Evolutionary conservation across 2,113 vertebrate species (phyloP).

Genomic region (Alectura lathami): DNA sequence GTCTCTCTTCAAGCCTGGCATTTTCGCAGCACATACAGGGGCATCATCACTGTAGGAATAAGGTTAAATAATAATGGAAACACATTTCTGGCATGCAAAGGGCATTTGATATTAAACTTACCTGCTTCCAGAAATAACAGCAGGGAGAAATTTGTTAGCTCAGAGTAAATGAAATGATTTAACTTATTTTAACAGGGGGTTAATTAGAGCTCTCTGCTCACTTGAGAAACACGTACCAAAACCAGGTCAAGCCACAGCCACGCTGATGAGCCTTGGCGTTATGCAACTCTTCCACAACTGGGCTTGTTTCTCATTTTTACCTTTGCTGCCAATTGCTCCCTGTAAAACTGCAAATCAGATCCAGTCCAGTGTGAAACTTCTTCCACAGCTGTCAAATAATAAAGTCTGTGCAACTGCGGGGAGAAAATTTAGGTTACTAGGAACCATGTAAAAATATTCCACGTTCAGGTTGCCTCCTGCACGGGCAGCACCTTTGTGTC

Average conservation of each 20-base stretch:
- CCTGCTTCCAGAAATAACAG: slow-evolving; percentile 67
- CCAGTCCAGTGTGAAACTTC: slow-evolving; percentile 68
- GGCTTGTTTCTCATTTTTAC: slow-evolving; percentile 7
- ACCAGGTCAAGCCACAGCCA: slow-evolving; percentile 51
- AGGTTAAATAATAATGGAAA: slow-evolving; percentile 58
- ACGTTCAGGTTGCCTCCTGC: not conserved
- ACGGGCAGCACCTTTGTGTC: not conserved
- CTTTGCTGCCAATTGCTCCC: slow-evolving; percentile 62
- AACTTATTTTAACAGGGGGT: slow-evolving; percentile 59
- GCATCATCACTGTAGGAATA: not conserved
- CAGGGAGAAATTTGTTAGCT: slow-evolving; percentile 55
- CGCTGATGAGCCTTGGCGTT: slow-evolving; percentile 46
- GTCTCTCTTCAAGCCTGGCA: slow-evolving; percentile 48
- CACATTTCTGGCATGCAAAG: slow-evolving; percentile 38
- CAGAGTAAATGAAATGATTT: slow-evolving; percentile 30
- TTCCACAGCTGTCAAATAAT: slow-evolving; percentile 70
- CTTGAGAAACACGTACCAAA: slow-evolving; percentile 27
- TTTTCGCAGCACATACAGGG: not conserved
- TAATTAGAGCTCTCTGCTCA: slow-evolving; percentile 66
- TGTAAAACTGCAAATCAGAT: slow-evolving; percentile 73
- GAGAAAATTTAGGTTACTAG: slow-evolving; percentile 16
- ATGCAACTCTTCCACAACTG: slow-evolving; percentile 44
- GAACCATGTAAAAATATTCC: slow-evolving; percentile 2
- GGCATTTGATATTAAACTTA: slow-evolving; percentile 38
- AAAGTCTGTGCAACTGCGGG: not conserved